Evolutionary conservation across 2,113 vertebrate genomes (phyloP).

Genomic region (Chaetura pelagica): DNA sequence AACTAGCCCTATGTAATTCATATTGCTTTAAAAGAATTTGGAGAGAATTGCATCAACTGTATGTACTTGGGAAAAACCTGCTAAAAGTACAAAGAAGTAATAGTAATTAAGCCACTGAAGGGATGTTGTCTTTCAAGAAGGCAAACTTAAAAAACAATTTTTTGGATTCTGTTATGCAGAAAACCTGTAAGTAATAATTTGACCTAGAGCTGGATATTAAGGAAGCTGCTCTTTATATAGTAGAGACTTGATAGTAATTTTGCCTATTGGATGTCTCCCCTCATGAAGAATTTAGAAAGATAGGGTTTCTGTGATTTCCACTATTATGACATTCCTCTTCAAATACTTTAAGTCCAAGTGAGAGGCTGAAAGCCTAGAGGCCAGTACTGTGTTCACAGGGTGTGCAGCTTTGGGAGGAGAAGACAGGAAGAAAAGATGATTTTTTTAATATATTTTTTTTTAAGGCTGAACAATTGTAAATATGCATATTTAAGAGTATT

Average conservation of each 20-base stretch:
- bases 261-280: not conserved
- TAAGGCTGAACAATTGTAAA: conserved; percentile 22
- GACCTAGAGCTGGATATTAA: conserved; percentile 23
- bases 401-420: not conserved
- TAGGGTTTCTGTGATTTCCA: not conserved
- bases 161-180: not conserved
- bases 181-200: not conserved
- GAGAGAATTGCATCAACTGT: not conserved
- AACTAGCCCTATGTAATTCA: not conserved
- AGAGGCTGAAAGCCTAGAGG: conserved; percentile 24
- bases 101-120: not conserved
- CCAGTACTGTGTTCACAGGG: not conserved
- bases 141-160: not conserved
- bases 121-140: not conserved
- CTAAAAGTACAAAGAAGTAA: not conserved
- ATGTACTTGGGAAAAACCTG: not conserved
- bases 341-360: not conserved
- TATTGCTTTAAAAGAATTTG: not conserved
- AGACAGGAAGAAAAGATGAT: conserved; percentile 15
- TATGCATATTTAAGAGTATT: conserved; percentile 55
- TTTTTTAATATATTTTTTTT: not conserved
- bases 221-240: conserved; percentile 7
- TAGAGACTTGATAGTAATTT: not conserved
- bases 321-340: conserved; percentile 20
- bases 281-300: not conserved